Conservation (phyloP, 2,113 vertebrate species). For the Gallinago jamesoni region DNA sequence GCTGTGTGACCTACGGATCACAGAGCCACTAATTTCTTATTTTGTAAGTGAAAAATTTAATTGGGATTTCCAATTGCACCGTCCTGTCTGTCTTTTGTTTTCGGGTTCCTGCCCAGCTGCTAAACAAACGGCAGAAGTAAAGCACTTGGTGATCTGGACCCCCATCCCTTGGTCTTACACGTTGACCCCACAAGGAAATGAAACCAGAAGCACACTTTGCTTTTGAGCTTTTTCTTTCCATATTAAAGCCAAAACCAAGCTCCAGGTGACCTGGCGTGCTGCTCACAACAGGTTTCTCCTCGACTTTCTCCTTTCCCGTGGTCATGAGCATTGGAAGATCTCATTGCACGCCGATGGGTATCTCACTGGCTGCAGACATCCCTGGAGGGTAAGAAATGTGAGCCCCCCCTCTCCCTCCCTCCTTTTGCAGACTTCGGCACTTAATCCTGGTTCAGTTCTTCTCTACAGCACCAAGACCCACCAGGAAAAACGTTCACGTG, state of each 20-base stretch:
- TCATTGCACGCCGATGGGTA: rapidly evolving
- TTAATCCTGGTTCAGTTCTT: not conserved
- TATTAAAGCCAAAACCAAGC: rapidly evolving
- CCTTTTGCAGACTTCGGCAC: not conserved
- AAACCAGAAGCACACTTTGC: not conserved
- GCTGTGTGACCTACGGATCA: not conserved
- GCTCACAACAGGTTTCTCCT: not conserved
- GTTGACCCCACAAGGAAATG: not conserved
- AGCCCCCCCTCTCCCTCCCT: not conserved
- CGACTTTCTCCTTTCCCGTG: not conserved
- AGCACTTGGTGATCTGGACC: not conserved
- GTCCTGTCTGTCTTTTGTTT: rapidly evolving
- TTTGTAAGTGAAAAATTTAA: not conserved
- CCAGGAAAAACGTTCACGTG: rapidly evolving
- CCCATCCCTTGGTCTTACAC: not conserved
- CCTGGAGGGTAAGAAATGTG: not conserved
- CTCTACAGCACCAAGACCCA: not conserved
- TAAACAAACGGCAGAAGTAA: not conserved
- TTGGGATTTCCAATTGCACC: not conserved
- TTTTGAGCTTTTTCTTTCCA: not conserved
- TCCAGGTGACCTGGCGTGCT: not conserved
- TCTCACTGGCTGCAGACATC: not conserved
- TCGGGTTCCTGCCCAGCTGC: not conserved
- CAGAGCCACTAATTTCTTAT: not conserved
- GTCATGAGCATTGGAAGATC: rapidly evolving